Conservation (phyloP, 2,113 vertebrate genomes). For the Sapayoa aenigma region DNA sequence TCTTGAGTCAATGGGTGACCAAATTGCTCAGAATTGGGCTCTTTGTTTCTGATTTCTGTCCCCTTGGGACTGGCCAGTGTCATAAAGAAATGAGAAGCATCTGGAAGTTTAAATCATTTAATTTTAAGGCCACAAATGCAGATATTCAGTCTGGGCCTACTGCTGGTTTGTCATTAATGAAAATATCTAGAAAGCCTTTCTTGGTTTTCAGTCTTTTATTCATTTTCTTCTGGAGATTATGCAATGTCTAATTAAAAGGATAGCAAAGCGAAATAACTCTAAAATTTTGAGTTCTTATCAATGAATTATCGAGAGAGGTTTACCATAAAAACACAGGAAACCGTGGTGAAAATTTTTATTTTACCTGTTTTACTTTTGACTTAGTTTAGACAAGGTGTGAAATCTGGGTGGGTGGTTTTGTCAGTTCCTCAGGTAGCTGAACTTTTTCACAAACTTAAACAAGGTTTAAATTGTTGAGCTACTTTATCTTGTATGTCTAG, state of each 20-base stretch:
- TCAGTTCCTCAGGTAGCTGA: not conserved
- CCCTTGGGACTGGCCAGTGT: not conserved
- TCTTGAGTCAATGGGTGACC: not conserved
- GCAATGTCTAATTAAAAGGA: not conserved
- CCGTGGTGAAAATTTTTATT: not conserved
- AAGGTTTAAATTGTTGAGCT: not conserved
- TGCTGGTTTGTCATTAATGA: not conserved
- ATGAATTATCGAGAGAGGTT: not conserved
- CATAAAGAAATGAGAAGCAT: not conserved
- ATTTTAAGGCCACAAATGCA: not conserved
- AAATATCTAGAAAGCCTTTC: accelerated
- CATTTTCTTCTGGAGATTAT: not conserved
- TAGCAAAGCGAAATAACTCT: not conserved
- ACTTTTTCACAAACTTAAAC: not conserved
- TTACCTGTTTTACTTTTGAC: not conserved
- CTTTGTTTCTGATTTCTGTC: not conserved
- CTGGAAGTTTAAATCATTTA: not conserved
- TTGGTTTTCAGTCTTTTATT: not conserved
- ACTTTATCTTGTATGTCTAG: accelerated
- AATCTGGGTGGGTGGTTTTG: not conserved
- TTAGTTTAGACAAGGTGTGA: not conserved
- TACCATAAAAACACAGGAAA: not conserved
- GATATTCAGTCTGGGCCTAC: not conserved
- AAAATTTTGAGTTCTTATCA: not conserved
- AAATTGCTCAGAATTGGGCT: not conserved